Percentiles rank a stretch among this genome's conserved stretches.
Conservation (phyloP, 2,888 invertebrate species). For the Melieria crassipennis region DNA sequence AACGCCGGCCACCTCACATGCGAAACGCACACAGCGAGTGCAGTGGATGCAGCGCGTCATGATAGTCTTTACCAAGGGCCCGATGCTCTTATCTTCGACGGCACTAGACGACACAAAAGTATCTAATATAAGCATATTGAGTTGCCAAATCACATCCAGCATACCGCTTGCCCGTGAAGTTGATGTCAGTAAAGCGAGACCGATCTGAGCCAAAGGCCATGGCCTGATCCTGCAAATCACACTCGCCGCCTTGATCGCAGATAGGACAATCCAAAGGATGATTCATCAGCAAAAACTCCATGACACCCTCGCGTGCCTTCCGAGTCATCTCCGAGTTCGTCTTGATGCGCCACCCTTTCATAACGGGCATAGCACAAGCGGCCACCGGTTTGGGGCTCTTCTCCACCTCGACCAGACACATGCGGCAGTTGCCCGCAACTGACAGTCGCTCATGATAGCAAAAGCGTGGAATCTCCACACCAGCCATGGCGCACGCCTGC, state of each 20-base stretch:
- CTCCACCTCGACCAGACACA: slow-evolving; percentile 99
- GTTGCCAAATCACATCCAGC: not conserved
- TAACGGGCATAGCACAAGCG: slow-evolving; percentile 99
- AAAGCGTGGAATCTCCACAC: slow-evolving; percentile 98
- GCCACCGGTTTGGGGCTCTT: slow-evolving; percentile 98
- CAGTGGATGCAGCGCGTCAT: slow-evolving; percentile 99
- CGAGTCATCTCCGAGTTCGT: slow-evolving; percentile 95
- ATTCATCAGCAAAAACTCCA: slow-evolving; percentile 98
- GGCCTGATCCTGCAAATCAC: slow-evolving; percentile 96
- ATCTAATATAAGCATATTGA: not conserved
- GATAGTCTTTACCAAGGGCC: slow-evolving; percentile 96
- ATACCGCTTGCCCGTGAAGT: slow-evolving; percentile 89
- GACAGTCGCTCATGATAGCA: slow-evolving; percentile 99
- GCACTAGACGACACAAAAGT: slow-evolving; percentile 71
- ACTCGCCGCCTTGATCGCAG: slow-evolving; percentile 97
- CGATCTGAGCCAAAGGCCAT: slow-evolving; percentile 98
- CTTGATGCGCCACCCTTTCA: slow-evolving; percentile 99
- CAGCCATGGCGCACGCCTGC: slow-evolving; percentile 92
- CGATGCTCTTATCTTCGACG: slow-evolving; percentile 98
- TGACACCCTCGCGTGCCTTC: slow-evolving; percentile 85
- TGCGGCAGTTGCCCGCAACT: slow-evolving; percentile 98
- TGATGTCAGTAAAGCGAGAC: slow-evolving; percentile 92
- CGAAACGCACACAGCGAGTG: slow-evolving; percentile 97
- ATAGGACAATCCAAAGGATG: slow-evolving; percentile 99
- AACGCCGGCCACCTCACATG: slow-evolving; percentile 98